phyloP scores from a whole-genome alignment of 2,888 invertebrate genomes.

The Acanthosepion pharaonis region DNA sequence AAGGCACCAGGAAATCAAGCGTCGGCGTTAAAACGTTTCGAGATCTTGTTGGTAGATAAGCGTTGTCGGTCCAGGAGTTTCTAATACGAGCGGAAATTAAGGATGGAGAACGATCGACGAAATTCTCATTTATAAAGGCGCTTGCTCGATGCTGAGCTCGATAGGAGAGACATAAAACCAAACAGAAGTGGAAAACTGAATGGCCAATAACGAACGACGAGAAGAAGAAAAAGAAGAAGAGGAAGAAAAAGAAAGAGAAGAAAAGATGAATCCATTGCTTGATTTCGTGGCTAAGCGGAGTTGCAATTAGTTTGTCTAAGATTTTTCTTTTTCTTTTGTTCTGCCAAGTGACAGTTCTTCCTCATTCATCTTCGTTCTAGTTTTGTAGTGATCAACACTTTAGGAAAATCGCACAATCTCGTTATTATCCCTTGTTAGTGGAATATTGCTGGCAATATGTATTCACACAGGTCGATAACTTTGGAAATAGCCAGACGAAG shows the following conservation, averaged over 20 bases:
- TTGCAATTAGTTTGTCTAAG: not conserved
- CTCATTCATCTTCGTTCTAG: not conserved
- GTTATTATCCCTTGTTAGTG: not conserved
- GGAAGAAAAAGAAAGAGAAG: not conserved
- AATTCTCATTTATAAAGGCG: not conserved
- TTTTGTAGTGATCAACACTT: not conserved
- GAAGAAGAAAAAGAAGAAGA: not conserved
- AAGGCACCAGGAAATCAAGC: not conserved
- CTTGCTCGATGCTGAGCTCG: not conserved
- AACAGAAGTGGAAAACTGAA: not conserved
- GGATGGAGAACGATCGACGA: not conserved
- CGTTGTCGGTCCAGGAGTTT: not conserved
- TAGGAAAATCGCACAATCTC: not conserved
- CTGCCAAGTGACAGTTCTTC: not conserved
- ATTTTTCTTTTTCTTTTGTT: not conserved
- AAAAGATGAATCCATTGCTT: not conserved
- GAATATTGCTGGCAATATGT: not conserved
- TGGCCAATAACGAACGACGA: not conserved
- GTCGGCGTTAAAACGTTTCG: slow-evolving; percentile 22
- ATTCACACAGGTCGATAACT: not conserved
- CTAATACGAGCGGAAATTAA: slow-evolving; percentile 33
- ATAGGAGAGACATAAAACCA: not conserved
- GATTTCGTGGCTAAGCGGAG: not conserved
- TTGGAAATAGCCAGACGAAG: not conserved
- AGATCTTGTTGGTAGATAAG: not conserved